Percentiles rank a stretch among this genome's conserved stretches.
Conservation (phyloP, 2,113 vertebrate species). For the Lophochroa leadbeateri region DNA sequence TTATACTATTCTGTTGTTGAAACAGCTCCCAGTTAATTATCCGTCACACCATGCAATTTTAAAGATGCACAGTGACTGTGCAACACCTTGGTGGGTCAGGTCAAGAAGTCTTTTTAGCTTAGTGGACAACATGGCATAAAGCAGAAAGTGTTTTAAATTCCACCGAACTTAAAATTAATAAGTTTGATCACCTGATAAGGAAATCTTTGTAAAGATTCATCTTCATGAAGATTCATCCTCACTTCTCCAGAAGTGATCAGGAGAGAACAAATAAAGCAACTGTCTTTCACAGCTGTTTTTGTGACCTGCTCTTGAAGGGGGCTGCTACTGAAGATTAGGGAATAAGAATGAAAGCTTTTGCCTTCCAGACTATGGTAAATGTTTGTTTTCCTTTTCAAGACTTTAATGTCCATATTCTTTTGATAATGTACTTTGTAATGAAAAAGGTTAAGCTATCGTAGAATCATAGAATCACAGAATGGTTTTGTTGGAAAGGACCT, state of each 20-base stretch:
- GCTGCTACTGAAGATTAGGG: not conserved
- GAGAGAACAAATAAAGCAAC: not conserved
- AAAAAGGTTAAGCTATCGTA: not conserved
- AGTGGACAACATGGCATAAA: not conserved
- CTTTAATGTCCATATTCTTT: not conserved
- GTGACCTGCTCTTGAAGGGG: not conserved
- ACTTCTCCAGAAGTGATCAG: not conserved
- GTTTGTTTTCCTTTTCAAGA: not conserved
- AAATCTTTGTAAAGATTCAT: not conserved
- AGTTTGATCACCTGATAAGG: not conserved
- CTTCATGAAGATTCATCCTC: not conserved
- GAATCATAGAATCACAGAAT: not conserved
- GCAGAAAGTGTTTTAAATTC: not conserved
- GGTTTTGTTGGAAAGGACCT: not conserved
- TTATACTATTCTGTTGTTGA: not conserved
- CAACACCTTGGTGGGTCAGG: not conserved
- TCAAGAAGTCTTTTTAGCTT: not conserved
- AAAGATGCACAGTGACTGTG: not conserved
- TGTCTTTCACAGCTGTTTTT: not conserved
- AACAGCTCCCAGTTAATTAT: not conserved
- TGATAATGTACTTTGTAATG: not conserved
- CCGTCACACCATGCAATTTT: not conserved
- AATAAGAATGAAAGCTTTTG: not conserved
- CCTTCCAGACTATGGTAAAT: not conserved
- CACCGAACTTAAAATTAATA: not conserved